A percentile compares a stretch with the other conserved stretches of the same genome.
phyloP scores from a whole-genome alignment of 2,888 invertebrate genomes.

The Mechanitis messenoides region DNA sequence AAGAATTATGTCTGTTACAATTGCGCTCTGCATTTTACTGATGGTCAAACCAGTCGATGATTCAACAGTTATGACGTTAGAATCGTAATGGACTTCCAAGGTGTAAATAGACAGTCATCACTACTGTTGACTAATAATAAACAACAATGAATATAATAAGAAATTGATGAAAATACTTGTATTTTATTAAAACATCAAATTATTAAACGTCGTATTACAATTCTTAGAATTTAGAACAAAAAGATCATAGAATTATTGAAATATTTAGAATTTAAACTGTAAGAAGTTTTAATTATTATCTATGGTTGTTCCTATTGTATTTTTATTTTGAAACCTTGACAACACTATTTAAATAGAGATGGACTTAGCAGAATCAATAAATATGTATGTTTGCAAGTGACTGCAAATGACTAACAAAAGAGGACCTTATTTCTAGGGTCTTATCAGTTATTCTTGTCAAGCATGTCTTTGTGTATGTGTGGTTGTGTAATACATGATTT shows the following conservation, averaged over 20 bases:
- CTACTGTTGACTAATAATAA: slow-evolving; percentile 17
- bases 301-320: slow-evolving; percentile 18
- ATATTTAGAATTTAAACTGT: too few species aligned
- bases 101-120: slow-evolving; percentile 46
- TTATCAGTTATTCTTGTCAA: slow-evolving; percentile 29
- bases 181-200: too few species aligned
- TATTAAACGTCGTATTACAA: too few species aligned
- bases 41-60: slow-evolving; percentile 43
- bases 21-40: slow-evolving; percentile 47
- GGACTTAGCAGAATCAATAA: slow-evolving; percentile 31
- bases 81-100: slow-evolving; percentile 49
- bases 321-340: slow-evolving; percentile 24
- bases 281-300: not conserved
- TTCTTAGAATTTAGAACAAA: too few species aligned
- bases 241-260: too few species aligned
- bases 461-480: slow-evolving; percentile 34
- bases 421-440: slow-evolving; percentile 23
- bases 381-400: slow-evolving; percentile 28
- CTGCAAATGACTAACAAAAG: slow-evolving; percentile 21
- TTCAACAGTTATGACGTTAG: slow-evolving; percentile 56
- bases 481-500: slow-evolving; percentile 45
- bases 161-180: not conserved
- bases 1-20: slow-evolving; percentile 52
- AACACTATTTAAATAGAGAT: slow-evolving; percentile 31
- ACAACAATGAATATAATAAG: slow-evolving; percentile 11